Conservation (phyloP, 2,113 vertebrate species). For the Tragelaphus scriptus region DNA sequence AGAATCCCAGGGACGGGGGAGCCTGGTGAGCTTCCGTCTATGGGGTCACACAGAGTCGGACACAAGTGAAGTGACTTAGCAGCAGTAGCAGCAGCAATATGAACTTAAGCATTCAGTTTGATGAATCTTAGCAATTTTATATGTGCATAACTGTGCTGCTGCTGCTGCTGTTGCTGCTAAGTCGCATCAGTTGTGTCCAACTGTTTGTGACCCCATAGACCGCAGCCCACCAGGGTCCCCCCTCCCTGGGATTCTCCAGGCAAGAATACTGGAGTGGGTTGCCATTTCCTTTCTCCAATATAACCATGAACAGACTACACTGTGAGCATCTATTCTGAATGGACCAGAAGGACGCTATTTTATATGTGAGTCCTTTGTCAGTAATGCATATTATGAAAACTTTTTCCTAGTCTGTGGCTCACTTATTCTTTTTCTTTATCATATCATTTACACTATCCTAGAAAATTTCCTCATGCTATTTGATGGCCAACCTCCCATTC, state of each 20-base stretch:
- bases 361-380: neutral
- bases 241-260: neutral
- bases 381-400: neutral
- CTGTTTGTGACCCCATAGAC: neutral
- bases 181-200: rapidly evolving
- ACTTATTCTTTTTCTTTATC: neutral
- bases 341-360: neutral
- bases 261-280: neutral
- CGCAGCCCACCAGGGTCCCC: neutral
- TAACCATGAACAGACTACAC: neutral
- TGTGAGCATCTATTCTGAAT: neutral
- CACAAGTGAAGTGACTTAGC: no score
- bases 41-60: no score
- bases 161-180: neutral
- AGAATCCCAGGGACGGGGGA: no score
- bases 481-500: neutral
- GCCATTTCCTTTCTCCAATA: neutral
- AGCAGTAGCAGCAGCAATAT: neutral
- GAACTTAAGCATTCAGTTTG: neutral
- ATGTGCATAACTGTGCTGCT: neutral
- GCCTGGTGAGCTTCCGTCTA: no score
- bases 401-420: neutral
- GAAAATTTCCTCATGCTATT: neutral
- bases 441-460: neutral
- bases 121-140: neutral